Evolutionary conservation across 2,797 vertebrate species (phyloP).

Genomic region (Siniperca scherzeri): DNA sequence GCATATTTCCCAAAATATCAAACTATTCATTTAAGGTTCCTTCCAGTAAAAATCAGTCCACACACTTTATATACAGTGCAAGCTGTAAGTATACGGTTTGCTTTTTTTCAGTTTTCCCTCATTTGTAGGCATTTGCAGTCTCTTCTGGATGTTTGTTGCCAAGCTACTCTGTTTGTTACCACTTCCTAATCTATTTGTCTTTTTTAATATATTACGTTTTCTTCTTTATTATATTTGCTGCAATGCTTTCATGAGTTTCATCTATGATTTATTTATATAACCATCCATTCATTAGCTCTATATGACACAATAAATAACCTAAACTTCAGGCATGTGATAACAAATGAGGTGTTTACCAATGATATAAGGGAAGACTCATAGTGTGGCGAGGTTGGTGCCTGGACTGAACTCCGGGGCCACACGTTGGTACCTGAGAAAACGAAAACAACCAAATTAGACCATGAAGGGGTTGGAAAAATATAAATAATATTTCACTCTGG

Average conservation of each 20-base stretch:
- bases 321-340: background rate
- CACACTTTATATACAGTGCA: background rate
- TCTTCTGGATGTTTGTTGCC: background rate
- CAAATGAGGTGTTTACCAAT: constrained; percentile 87
- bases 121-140: background rate
- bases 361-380: constrained; percentile 97
- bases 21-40: background rate
- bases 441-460: constrained; percentile 26
- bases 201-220: background rate
- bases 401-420: constrained; percentile 91
- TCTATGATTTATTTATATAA: background rate
- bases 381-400: constrained; percentile 90
- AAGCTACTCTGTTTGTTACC: background rate
- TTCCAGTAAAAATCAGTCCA: background rate
- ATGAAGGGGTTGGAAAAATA: background rate
- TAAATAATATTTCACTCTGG: background rate
- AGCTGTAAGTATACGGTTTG: background rate
- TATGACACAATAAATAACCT: background rate
- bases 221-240: background rate
- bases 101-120: background rate
- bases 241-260: background rate
- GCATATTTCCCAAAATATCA: background rate
- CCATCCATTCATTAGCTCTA: background rate
- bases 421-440: constrained; percentile 89
- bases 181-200: background rate